These are phyloP conservation scores for Trichonephila clavipes DNA, from an alignment of 1,140 invertebrate genomes.

Conservation along the genomic window DNA sequence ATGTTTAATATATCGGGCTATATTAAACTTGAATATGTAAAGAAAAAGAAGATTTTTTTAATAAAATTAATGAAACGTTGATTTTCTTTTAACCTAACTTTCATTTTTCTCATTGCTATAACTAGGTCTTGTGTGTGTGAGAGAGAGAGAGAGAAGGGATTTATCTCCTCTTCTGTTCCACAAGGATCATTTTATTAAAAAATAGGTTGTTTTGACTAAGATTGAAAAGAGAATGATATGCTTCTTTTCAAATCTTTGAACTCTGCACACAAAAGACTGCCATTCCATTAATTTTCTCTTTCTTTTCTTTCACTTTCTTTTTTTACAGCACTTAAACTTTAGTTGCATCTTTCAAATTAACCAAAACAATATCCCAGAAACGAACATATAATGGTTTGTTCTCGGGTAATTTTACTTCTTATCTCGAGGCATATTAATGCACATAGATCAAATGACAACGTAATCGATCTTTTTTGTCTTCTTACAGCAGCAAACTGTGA, in stretches of 20 bases:
- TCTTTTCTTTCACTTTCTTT: not conserved
- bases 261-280: not conserved
- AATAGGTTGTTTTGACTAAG: not conserved
- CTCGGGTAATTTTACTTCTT: not conserved
- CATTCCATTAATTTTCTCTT: not conserved
- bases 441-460: not conserved
- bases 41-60: not conserved
- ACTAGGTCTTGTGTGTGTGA: not conserved
- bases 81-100: not conserved
- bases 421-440: not conserved
- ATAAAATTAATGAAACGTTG: not conserved
- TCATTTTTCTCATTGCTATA: not conserved
- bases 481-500: not conserved
- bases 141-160: no score
- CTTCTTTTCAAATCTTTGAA: not conserved
- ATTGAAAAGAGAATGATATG: not conserved
- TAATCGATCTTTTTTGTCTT: not conserved
- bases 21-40: not conserved
- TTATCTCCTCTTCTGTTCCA: not conserved
- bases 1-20: not conserved
- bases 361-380: not conserved
- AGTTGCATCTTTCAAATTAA: slow-evolving; percentile 7
- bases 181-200: not conserved
- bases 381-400: not conserved
- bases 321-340: not conserved